Conservation (phyloP, 2,113 vertebrate species). For the Triplophysa tibetana region DNA sequence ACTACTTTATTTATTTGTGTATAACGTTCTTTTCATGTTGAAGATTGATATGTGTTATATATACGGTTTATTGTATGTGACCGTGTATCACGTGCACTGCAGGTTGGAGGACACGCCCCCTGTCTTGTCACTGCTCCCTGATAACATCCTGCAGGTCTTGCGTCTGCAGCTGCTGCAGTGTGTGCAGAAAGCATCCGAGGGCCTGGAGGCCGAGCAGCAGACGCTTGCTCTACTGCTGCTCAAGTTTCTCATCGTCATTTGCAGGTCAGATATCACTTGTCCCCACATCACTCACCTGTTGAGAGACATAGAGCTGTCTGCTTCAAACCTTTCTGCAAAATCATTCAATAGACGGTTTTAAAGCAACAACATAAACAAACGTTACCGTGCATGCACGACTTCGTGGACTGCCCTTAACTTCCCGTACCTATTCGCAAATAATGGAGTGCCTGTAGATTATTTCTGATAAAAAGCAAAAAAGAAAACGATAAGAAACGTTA, state of each 20-base stretch:
- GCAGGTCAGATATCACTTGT: constrained; percentile 79
- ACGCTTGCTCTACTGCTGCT: constrained; percentile 87
- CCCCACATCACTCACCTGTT: not conserved
- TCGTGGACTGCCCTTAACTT: too few species aligned
- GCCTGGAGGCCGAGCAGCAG: constrained; percentile 92
- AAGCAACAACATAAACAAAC: too few species aligned
- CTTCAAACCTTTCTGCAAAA: too few species aligned
- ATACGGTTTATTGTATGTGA: not conserved
- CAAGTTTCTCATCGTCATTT: constrained; percentile 95
- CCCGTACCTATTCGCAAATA: too few species aligned
- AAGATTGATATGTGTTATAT: too few species aligned
- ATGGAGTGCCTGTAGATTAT: too few species aligned
- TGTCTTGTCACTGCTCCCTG: constrained; percentile 91
- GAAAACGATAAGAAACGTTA: too few species aligned
- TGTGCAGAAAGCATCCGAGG: constrained; percentile 93
- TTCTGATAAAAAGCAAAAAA: too few species aligned
- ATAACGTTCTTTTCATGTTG: too few species aligned
- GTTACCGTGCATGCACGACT: too few species aligned
- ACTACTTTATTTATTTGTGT: too few species aligned
- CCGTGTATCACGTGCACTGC: constrained; percentile 22
- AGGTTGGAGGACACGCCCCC: constrained; percentile 93
- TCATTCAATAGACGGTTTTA: too few species aligned
- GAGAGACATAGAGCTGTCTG: not conserved
- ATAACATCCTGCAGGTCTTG: constrained; percentile 96
- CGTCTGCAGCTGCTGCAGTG: constrained; percentile 92